A percentile compares a stretch with the other conserved stretches of the same genome.
These are phyloP conservation scores for Rhinella marina DNA, from an alignment of 2,797 vertebrate genomes.

Conservation along the genomic window DNA sequence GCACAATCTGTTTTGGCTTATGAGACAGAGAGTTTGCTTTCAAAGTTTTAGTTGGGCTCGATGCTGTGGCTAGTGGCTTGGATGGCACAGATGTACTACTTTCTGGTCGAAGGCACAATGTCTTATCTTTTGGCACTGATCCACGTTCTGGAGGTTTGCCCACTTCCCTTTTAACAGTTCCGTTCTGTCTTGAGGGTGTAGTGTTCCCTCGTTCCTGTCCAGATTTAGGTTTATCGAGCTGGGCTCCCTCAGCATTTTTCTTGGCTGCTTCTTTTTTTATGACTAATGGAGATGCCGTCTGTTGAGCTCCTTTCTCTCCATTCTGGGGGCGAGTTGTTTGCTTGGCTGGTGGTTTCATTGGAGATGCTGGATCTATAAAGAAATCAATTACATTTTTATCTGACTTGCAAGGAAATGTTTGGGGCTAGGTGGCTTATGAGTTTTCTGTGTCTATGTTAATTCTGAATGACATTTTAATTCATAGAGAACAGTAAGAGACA, in stretches of 20 bases:
- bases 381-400: neutral
- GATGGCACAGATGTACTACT: neutral
- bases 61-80: slow-evolving; percentile 22
- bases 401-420: neutral
- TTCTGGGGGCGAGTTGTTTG: neutral
- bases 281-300: neutral
- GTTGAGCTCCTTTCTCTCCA: slow-evolving; percentile 20
- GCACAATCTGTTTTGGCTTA: slow-evolving; percentile 35
- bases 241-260: neutral
- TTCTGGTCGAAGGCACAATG: slow-evolving; percentile 14
- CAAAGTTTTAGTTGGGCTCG: slow-evolving; percentile 18
- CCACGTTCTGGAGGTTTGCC: neutral
- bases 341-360: slow-evolving; percentile 26
- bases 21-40: slow-evolving; percentile 16
- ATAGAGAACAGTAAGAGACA: no score
- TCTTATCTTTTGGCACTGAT: slow-evolving; percentile 42
- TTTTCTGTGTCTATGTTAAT: neutral
- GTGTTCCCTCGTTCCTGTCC: slow-evolving; percentile 22
- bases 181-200: slow-evolving; percentile 23
- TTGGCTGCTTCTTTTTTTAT: slow-evolving; percentile 32
- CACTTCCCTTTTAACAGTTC: slow-evolving; percentile 7
- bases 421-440: neutral
- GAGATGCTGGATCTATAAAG: slow-evolving; percentile 42
- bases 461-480: neutral
- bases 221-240: neutral